Evolutionary conservation across 1,140 invertebrate species (phyloP).

Genomic region (Drosophila murphyi): DNA sequence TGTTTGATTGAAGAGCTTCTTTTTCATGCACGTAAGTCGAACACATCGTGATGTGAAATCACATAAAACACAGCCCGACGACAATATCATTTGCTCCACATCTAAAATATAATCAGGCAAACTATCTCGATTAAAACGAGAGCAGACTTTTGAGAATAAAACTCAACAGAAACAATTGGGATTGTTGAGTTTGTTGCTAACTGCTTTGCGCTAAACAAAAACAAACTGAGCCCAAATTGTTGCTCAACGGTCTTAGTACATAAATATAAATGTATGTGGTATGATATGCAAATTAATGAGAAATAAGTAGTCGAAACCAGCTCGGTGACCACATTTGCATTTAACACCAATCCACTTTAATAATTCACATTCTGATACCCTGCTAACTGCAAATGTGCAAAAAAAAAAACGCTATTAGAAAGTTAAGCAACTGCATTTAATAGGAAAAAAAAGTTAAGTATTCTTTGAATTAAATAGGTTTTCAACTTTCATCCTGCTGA

Average conservation of each 20-base stretch:
- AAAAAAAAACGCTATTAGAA: neutral
- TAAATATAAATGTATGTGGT: neutral
- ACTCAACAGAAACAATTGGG: conserved; percentile 7
- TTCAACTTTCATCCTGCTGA: no score
- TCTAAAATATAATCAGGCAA: conserved; percentile 11
- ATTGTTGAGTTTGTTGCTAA: conserved; percentile 14
- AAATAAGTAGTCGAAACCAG: conserved; percentile 31
- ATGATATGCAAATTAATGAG: conserved; percentile 10
- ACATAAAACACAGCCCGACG: neutral
- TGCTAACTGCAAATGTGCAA: neutral
- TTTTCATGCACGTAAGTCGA: neutral
- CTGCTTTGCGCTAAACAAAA: conserved; percentile 4
- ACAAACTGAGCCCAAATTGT: neutral
- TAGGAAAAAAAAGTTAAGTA: no score
- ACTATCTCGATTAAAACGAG: conserved; percentile 11
- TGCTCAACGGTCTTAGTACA: neutral
- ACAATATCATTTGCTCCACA: conserved; percentile 44
- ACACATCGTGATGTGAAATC: neutral
- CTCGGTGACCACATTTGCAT: conserved; percentile 34
- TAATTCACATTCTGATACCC: conserved; percentile 10
- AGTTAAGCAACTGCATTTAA: neutral
- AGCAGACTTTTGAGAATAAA: conserved; percentile 12
- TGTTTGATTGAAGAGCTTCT: no score
- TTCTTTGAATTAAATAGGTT: no score
- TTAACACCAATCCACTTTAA: conserved; percentile 34